Percentiles rank a stretch among this genome's conserved stretches.
Evolutionary conservation across 2,797 vertebrate genomes (phyloP).

Genomic region (Eupleurogrammus muticus): DNA sequence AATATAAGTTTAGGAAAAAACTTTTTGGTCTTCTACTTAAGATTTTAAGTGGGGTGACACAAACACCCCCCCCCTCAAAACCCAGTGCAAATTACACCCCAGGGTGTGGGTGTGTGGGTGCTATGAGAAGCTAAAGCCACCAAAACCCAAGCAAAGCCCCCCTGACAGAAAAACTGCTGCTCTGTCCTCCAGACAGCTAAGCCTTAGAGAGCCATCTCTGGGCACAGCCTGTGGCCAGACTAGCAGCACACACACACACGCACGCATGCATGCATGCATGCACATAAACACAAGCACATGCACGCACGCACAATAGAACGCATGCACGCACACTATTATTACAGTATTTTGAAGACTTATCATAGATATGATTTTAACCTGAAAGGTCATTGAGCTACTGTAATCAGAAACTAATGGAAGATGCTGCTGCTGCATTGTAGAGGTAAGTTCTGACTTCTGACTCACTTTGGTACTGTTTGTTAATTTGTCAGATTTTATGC

Average conservation of each 20-base stretch:
- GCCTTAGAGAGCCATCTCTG: conserved; percentile 20
- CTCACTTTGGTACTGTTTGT: no score
- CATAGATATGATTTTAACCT: background rate
- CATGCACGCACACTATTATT: background rate
- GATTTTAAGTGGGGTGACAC: no score
- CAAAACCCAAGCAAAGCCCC: conserved; percentile 44
- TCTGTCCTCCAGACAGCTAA: conserved; percentile 45
- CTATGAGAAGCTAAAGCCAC: conserved; percentile 29
- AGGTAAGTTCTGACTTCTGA: background rate
- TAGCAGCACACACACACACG: background rate
- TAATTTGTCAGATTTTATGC: no score
- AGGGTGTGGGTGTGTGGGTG: no score
- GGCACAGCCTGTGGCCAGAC: conserved; percentile 13
- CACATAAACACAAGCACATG: background rate
- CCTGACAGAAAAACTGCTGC: conserved; percentile 59
- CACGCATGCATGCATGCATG: background rate
- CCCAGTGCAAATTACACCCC: no score
- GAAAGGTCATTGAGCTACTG: background rate
- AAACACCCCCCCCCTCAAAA: no score
- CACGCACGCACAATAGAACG: no score
- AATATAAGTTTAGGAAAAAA: no score
- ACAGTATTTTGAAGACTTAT: background rate
- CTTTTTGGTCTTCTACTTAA: no score
- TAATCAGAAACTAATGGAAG: background rate
- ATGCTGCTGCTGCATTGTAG: no score